Conservation (phyloP, 92 coral and sea anemone genomes). For the Actinostola sp. region DNA sequence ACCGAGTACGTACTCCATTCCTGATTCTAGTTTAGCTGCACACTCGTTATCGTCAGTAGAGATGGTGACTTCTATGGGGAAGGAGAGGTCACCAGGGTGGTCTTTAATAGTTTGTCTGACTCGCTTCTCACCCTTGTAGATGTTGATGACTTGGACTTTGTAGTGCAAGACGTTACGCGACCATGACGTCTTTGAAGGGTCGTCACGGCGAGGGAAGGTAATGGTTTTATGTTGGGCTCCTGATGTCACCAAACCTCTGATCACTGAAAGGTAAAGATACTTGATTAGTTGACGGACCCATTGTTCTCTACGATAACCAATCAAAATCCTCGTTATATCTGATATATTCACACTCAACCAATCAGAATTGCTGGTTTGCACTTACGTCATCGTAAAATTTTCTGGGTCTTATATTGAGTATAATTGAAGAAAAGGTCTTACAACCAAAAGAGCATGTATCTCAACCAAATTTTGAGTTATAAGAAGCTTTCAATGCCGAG, state of each 20-base stretch:
- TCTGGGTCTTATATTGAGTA: too few species aligned
- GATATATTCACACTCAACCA: too few species aligned
- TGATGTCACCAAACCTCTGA: constrained; percentile 23
- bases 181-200: constrained; percentile 19
- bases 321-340: too few species aligned
- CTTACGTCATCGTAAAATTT: too few species aligned
- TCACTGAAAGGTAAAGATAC: constrained; percentile 1
- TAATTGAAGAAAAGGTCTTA: too few species aligned
- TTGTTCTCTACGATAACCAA: not conserved
- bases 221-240: constrained; percentile 7
- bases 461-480: too few species aligned
- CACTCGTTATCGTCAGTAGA: constrained; percentile 44
- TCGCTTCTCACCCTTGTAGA: constrained; percentile 22
- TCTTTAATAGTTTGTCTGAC: constrained; percentile 6
- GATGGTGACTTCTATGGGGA: constrained; percentile 26
- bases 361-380: too few species aligned
- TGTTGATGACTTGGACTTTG: constrained; percentile 11
- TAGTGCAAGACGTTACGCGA: constrained; percentile 15
- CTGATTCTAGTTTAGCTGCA: constrained; percentile 29
- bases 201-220: constrained; percentile 1
- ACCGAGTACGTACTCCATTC: constrained; percentile 24
- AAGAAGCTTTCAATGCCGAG: too few species aligned
- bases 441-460: too few species aligned
- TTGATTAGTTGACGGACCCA: too few species aligned
- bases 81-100: constrained; percentile 1